These are phyloP conservation scores for Zaprionus bogoriensis DNA, from an alignment of 2,888 invertebrate genomes.

Conservation along the genomic window DNA sequence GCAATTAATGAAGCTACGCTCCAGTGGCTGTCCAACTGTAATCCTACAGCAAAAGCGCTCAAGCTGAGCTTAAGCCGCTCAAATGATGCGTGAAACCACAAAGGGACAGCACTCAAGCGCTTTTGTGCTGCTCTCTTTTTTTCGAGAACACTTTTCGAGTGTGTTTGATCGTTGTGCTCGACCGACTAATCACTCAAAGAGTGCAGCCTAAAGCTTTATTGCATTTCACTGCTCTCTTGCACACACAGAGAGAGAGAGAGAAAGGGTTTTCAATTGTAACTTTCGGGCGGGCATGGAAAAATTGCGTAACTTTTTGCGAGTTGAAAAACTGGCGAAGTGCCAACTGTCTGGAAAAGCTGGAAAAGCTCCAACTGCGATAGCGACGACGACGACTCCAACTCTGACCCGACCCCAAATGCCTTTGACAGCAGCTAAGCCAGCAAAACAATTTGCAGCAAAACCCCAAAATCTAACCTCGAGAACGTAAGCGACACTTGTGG, in stretches of 20 bases:
- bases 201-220: constrained; percentile 36
- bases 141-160: constrained; percentile 22
- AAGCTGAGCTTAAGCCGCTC: neutral
- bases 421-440: constrained; percentile 64
- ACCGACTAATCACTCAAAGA: constrained; percentile 62
- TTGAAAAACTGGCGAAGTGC: constrained; percentile 49
- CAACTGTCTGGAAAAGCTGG: constrained; percentile 53
- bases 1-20: neutral
- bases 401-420: constrained; percentile 37
- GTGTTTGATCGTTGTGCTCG: constrained; percentile 19
- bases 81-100: constrained; percentile 3
- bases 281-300: constrained; percentile 39
- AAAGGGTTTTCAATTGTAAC: constrained; percentile 50
- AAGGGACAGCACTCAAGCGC: constrained; percentile 8
- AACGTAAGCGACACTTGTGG: constrained; percentile 67
- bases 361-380: constrained; percentile 5
- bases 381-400: constrained; percentile 11
- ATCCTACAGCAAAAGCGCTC: neutral
- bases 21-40: neutral
- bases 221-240: constrained; percentile 7
- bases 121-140: constrained; percentile 1
- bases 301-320: constrained; percentile 55
- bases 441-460: constrained; percentile 63
- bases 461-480: constrained; percentile 33
- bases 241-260: neutral